Conservation (phyloP, 2,888 invertebrate genomes). For the Caenorhabditis afra region DNA sequence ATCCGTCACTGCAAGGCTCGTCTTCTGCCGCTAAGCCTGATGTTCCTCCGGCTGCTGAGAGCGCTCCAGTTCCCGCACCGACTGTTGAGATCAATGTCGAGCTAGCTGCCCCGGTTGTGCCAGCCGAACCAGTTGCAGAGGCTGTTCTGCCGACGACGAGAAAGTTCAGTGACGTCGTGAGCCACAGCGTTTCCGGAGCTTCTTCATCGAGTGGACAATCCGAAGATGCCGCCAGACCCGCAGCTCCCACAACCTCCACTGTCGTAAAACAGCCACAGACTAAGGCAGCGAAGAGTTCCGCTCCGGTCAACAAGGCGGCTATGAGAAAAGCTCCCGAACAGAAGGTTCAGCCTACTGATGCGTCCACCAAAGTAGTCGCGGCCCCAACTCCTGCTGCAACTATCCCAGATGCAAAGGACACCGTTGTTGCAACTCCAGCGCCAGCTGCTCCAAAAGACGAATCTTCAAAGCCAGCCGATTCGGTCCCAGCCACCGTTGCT, state of each 20-base stretch:
- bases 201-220: slow-evolving; percentile 2
- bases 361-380: too few species aligned
- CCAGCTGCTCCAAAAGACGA: neutral
- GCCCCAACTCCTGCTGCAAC: too few species aligned
- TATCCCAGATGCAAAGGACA: too few species aligned
- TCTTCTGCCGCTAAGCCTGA: neutral
- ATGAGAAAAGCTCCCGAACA: too few species aligned
- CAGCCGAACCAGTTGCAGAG: neutral
- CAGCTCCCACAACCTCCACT: too few species aligned
- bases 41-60: neutral
- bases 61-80: neutral
- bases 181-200: neutral
- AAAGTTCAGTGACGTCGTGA: slow-evolving; percentile 41
- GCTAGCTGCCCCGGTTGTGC: neutral
- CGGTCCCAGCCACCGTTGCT: slow-evolving; percentile 8
- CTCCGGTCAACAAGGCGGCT: too few species aligned
- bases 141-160: neutral
- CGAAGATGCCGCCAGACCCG: neutral
- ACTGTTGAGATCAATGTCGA: neutral
- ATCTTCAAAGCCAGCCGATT: neutral
- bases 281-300: too few species aligned
- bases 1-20: neutral
- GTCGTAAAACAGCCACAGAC: too few species aligned
- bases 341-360: too few species aligned
- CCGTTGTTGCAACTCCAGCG: neutral